Base-by-base conservation (phyloP, 2,797 vertebrate genomes). In the Macroramphosus scolopax region DNA sequence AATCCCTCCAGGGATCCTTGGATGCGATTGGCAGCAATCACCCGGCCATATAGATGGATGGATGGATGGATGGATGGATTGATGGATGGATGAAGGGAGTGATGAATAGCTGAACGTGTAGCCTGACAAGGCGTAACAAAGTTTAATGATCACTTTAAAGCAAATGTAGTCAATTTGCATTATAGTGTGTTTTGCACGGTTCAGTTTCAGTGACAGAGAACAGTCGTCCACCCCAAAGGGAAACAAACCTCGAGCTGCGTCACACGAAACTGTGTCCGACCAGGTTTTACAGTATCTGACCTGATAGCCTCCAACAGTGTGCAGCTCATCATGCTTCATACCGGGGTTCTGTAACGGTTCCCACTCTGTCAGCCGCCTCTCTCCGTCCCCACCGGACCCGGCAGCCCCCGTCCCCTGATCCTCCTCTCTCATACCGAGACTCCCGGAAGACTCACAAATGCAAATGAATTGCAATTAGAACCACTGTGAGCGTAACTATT, bases 401-500 rank as follows among this genome's bases (percentile, higher is more conserved):
- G n/a, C n/a, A n/a, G n/a, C n/a, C n/a, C n/a, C n/a, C n/a, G n/a
- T n/a, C 17, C 14, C 7, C 33, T 25, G 30, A 32, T 32, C 37
- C 39, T 10, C 31, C 55, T 42, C 11, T 24, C 24, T 10, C 5
- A 61, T 50, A 42, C 47, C 37, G 49, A 72, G 56, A 70, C 47
- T 49, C 56, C 42, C 37, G 11, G 46, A 53, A 17, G 16, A 71
- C 63, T 50, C 58, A 47, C 51, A 54, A 76, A 82, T 77, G 63
- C 40, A 63, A 79, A 55, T 84, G 83, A 81, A 77, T 83, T 80
- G 77, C 81, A 85, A 88, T 85, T 83, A 75, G 79, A 81, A 73
- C 58, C 47, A 50, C 57, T 63, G 66, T 72, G 71, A 71, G 69
- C 61, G 30, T 74, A 80, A 72, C 72, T 77, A 75, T 77, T 84